A percentile compares a stretch with the other conserved stretches of the same genome.
phyloP scores from a whole-genome alignment of 2,888 invertebrate genomes.

The Clostera curtula region DNA sequence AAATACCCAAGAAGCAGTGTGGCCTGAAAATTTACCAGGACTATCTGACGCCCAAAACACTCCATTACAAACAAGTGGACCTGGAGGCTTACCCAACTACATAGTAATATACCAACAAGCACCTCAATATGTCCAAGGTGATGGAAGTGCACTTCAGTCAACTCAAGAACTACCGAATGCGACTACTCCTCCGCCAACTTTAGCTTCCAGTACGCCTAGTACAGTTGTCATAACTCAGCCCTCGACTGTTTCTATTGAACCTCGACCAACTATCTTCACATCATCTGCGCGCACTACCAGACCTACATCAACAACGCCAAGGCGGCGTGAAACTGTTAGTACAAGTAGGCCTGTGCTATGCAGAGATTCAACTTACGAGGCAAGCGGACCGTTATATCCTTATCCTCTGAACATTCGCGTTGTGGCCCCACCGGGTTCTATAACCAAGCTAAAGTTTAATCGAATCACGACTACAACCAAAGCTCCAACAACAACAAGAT shows the following conservation, averaged over 20 bases:
- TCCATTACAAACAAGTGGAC: constrained; percentile 9
- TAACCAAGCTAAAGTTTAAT: constrained; percentile 50
- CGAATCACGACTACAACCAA: constrained; percentile 32
- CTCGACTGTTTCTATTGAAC: too few relatives aligned
- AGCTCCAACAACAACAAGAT: constrained; percentile 31
- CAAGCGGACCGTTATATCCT: too few relatives aligned
- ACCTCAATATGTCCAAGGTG: constrained; percentile 25
- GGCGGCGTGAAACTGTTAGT: too few relatives aligned
- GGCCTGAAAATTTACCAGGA: too few relatives aligned
- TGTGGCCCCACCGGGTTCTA: constrained; percentile 44
- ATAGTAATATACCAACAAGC: constrained; percentile 39
- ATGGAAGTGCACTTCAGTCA: constrained; percentile 10
- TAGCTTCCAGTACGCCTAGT: too few relatives aligned
- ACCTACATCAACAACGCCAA: constrained; percentile 6
- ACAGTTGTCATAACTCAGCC: too few relatives aligned
- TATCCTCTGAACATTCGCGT: constrained; percentile 48
- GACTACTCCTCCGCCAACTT: constrained; percentile 4
- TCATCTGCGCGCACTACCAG: too few relatives aligned
- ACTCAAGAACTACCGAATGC: constrained; percentile 12
- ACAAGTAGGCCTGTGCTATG: too few relatives aligned
- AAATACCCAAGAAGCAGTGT: constrained; percentile 2
- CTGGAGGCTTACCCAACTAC: constrained; percentile 19
- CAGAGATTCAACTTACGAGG: too few relatives aligned
- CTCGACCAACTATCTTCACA: neutral
- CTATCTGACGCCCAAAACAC: constrained; percentile 4